Evolutionary conservation across 2,113 vertebrate species (phyloP).

Genomic region (Eretmodus cyanostictus): DNA sequence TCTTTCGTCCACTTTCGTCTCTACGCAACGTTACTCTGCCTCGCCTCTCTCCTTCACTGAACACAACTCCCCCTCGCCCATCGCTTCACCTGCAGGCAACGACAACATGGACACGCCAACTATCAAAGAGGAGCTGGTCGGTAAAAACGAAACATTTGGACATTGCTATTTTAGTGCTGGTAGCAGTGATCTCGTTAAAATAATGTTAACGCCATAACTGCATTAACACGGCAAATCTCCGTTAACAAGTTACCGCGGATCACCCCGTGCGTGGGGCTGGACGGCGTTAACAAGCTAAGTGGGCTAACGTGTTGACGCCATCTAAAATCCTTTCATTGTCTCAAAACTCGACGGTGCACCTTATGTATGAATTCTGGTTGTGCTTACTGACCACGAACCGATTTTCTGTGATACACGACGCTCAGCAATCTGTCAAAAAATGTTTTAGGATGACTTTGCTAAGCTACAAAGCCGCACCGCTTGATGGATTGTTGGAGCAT

Average conservation of each 20-base stretch:
- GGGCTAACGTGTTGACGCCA: background rate
- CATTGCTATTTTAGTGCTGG: background rate
- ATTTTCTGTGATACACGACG: rapidly evolving
- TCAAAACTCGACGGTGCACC: background rate
- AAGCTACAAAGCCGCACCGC: rapidly evolving
- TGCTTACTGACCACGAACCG: rapidly evolving
- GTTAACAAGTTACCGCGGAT: background rate
- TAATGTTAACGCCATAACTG: background rate
- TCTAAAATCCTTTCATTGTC: background rate
- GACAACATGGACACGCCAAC: background rate
- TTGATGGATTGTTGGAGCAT: background rate
- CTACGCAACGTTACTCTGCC: rapidly evolving
- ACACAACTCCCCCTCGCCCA: background rate
- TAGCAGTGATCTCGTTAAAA: background rate
- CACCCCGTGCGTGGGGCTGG: rapidly evolving
- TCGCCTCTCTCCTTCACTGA: background rate
- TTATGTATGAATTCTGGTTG: background rate
- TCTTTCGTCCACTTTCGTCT: background rate
- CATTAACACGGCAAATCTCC: background rate
- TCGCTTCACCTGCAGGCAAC: background rate
- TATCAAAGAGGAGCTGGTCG: background rate
- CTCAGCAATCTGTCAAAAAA: background rate
- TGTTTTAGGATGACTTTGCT: rapidly evolving
- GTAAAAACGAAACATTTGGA: background rate
- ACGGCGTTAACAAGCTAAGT: background rate